Evolutionary conservation across 2,797 vertebrate species (phyloP).

Genomic region (Aldrovandia affinis): DNA sequence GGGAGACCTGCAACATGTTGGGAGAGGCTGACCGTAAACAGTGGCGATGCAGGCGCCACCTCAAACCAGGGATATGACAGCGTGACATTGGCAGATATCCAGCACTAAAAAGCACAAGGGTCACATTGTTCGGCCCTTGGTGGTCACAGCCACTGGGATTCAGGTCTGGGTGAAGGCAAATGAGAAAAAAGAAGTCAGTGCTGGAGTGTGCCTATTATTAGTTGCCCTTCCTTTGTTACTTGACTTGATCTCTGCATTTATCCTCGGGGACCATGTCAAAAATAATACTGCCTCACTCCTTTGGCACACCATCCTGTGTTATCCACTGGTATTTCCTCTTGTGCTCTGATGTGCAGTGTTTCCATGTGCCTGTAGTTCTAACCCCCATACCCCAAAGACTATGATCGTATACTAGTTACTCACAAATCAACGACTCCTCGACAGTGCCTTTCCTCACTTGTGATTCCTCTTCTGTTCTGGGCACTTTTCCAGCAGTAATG

Average conservation of each 20-base stretch:
- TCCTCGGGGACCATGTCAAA: neutral
- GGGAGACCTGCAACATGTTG: neutral
- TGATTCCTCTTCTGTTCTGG: neutral
- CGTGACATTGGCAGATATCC: neutral
- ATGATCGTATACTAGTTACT: neutral
- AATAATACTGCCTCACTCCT: conserved; percentile 1
- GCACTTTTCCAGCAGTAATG: neutral
- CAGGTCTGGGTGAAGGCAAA: neutral
- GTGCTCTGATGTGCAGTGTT: neutral
- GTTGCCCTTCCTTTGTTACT: conserved; percentile 22
- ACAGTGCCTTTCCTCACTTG: neutral
- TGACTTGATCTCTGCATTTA: neutral
- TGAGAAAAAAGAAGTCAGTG: neutral
- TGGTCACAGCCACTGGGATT: neutral
- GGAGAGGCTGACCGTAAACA: neutral
- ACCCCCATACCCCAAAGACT: neutral
- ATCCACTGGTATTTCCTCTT: conserved; percentile 15
- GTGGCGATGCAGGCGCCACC: neutral
- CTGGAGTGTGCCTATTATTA: conserved; percentile 17
- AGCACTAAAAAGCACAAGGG: neutral
- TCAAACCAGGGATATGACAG: neutral
- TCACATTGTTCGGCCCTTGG: neutral
- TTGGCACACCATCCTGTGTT: neutral
- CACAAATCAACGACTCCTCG: neutral
- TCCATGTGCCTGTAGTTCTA: neutral